Conservation (phyloP, 37 sponge, comb jelly and placozoan species). For the Aplysina aerophoba region DNA sequence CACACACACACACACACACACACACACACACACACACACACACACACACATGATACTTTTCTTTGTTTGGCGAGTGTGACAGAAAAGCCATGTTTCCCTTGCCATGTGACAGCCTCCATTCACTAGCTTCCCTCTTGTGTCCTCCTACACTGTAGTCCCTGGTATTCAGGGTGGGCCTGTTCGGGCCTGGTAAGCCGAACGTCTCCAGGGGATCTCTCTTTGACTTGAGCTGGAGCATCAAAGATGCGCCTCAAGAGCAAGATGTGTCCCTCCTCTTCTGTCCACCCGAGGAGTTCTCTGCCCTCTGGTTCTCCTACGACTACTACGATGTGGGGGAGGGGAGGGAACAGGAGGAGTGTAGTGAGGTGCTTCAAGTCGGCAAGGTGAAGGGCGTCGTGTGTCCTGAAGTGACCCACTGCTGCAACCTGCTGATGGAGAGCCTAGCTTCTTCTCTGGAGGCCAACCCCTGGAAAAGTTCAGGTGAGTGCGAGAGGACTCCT, state of each 20-base stretch:
- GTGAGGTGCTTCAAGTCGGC: slow-evolving; percentile 46
- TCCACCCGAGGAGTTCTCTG: slow-evolving; percentile 41
- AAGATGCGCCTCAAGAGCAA: background rate
- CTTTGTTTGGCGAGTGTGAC: too few relatives aligned
- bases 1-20: too few relatives aligned
- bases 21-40: too few relatives aligned
- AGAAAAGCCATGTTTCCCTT: too few relatives aligned
- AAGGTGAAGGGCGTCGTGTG: slow-evolving; percentile 28
- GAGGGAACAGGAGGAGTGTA: slow-evolving; percentile 54
- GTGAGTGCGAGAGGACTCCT: background rate
- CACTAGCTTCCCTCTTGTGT: too few relatives aligned
- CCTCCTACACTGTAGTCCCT: slow-evolving; percentile 21
- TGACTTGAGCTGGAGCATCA: background rate
- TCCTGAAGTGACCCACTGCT: slow-evolving; percentile 67
- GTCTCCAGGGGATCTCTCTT: slow-evolving; percentile 34
- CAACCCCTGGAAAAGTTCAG: slow-evolving; percentile 28
- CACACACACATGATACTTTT: too few relatives aligned
- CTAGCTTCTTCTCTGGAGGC: slow-evolving; percentile 43
- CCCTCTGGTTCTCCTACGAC: slow-evolving; percentile 72
- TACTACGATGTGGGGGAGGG: slow-evolving; percentile 48
- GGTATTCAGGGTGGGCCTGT: slow-evolving; percentile 48
- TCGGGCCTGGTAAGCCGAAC: background rate
- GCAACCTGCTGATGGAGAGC: slow-evolving; percentile 28
- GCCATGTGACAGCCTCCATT: too few relatives aligned
- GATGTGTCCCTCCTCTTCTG: background rate